Percentiles rank a stretch among this genome's conserved stretches.
Conservation (phyloP, 2,888 invertebrate species). For the Aleiodes leptofemur region DNA sequence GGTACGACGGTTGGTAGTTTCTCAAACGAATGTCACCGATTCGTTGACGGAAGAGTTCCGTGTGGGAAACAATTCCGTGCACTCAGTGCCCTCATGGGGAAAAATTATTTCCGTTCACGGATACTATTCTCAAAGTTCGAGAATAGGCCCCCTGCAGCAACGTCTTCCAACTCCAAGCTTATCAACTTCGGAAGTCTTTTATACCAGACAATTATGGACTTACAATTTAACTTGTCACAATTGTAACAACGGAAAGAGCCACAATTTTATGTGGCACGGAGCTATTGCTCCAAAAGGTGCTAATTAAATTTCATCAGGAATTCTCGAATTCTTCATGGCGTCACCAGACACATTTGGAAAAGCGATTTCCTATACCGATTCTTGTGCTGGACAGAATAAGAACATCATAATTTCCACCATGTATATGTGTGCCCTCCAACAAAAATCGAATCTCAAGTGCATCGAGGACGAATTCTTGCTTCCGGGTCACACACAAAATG, state of each 20-base stretch:
- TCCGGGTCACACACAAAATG: not conserved
- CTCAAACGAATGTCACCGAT: too few relatives aligned
- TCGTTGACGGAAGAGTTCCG: too few relatives aligned
- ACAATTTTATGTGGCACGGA: slow-evolving; percentile 58
- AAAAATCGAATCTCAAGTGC: not conserved
- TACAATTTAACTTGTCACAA: slow-evolving; percentile 44
- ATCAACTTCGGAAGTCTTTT: too few relatives aligned
- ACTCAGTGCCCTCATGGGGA: too few relatives aligned
- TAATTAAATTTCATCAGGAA: slow-evolving; percentile 55
- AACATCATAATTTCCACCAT: not conserved
- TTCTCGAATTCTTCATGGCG: slow-evolving; percentile 43
- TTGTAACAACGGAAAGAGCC: not conserved
- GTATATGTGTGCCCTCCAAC: too few relatives aligned
- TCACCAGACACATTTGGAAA: slow-evolving; percentile 9
- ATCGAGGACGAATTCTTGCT: slow-evolving; percentile 19
- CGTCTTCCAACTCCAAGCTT: slow-evolving; percentile 35
- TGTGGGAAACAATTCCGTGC: too few relatives aligned
- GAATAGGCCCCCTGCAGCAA: slow-evolving; percentile 31
- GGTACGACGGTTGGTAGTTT: too few relatives aligned
- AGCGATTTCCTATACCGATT: slow-evolving; percentile 33
- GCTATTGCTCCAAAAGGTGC: slow-evolving; percentile 53
- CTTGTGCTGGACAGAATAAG: slow-evolving; percentile 20
- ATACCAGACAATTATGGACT: too few relatives aligned
- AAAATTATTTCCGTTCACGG: too few relatives aligned
- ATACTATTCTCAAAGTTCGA: too few relatives aligned